Base-by-base conservation (phyloP, 1,140 invertebrate species). In the Sinonovacula constricta region DNA sequence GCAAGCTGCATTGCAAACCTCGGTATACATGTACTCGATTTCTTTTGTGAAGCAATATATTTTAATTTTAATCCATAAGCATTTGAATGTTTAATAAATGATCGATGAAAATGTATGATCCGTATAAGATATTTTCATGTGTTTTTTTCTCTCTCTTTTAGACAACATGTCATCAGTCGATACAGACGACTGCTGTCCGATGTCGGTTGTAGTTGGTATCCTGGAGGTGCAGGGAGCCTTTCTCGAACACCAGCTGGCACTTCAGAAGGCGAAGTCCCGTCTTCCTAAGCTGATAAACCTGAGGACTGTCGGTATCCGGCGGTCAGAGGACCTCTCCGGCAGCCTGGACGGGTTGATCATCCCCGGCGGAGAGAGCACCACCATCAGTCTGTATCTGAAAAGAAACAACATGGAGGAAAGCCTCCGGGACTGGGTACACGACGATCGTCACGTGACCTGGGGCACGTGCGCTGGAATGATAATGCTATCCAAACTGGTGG, bases 391-490 rank as follows among this genome's bases (percentile, higher is more conserved):
- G 22, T 88, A 88, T 79, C 57, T 89, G 30, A 82, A 81, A 54
- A 69, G 85, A 65, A 85, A 88, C 45, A 82, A 83, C n/a, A 85
- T 89, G 80, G 83, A 80, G 30, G 79, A 85, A 51, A 76, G 81
- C 1, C 63, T 89, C 14, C 68, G 66, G 56, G 53, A 74, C 0
- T 89, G 86, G 87, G 84, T 89, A 63, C 60, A 82, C n/a, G 54
- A 81, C 10, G 79, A 83, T 30, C 54, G 59, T 30, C 86, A 85
- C 63, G 84, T 87, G 63, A 85, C 83, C 1, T 88, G 87, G 87
- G 88, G 88, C 2, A 88, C 87, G 34, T 89, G 88, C 36, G 88
- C 88, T 18, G 88, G 88, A 31, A 86, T 89, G 81, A 88, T 89
- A 45, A 66, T 89, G 24, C 60, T 89, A 15, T 81, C 87, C 1